These are phyloP conservation scores for Drosophila eugracilis DNA, from an alignment of 1,140 invertebrate genomes.

Conservation along the genomic window DNA sequence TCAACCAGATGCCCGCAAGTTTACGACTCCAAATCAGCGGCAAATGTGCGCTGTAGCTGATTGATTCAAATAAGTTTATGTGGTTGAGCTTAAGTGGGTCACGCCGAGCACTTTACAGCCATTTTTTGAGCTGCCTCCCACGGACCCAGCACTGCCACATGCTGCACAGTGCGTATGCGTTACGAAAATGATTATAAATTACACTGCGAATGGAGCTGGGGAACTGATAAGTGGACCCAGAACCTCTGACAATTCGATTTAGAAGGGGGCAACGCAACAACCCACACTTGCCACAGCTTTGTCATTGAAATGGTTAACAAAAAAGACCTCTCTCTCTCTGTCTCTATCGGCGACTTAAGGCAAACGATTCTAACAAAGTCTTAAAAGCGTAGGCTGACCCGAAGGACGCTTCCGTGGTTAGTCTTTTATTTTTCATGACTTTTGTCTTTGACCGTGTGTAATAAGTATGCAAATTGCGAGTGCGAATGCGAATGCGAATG, in stretches of 20 bases:
- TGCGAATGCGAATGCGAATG: conserved; percentile 36
- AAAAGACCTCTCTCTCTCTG: conserved; percentile 26
- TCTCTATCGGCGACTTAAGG: conserved; percentile 15
- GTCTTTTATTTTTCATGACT: conserved; percentile 3
- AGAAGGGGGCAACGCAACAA: conserved; percentile 57
- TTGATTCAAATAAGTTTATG: conserved; percentile 75
- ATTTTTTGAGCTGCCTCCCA: conserved; percentile 59
- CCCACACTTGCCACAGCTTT: conserved; percentile 50
- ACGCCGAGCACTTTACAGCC: conserved; percentile 54
- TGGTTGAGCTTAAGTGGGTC: conserved; percentile 32
- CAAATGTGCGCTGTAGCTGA: conserved; percentile 73
- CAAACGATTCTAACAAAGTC: conserved; percentile 34
- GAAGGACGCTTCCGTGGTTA: conserved; percentile 50
- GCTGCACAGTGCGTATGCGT: conserved; percentile 74
- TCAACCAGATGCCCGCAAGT: conserved; percentile 51
- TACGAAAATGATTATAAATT: conserved; percentile 80
- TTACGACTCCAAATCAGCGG: conserved; percentile 75
- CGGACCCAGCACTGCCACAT: conserved; percentile 52
- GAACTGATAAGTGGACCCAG: conserved; percentile 40
- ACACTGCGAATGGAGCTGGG: conserved; percentile 48
- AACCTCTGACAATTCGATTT: conserved; percentile 46
- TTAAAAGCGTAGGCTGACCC: conserved; percentile 30
- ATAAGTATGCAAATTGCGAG: conserved; percentile 56
- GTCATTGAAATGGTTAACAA: conserved; percentile 34
- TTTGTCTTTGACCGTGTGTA: conserved; percentile 38